Conservation (phyloP, 2,797 vertebrate genomes). For the Sebastes elongatus region DNA sequence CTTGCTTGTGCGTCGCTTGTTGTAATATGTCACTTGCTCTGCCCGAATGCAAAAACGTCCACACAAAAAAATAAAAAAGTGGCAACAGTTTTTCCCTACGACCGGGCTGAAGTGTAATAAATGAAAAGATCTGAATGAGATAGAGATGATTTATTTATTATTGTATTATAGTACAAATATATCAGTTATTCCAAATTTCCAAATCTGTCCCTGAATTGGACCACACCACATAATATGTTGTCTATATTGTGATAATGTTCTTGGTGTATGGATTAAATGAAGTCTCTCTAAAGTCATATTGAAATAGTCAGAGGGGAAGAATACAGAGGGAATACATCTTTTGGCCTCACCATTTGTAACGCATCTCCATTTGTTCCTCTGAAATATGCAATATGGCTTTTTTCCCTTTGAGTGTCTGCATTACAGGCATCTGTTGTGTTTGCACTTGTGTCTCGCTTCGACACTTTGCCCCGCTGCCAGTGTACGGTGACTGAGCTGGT, state of each 20-base stretch:
- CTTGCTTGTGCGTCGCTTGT: no score
- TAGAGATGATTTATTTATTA: neutral
- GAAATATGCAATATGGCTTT: constrained; percentile 25
- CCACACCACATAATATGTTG: neutral
- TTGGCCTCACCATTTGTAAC: neutral
- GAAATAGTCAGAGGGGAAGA: neutral
- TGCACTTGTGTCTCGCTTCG: constrained; percentile 39
- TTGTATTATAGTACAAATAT: no score
- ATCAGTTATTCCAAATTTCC: neutral
- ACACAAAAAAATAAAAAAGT: no score
- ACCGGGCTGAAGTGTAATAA: no score
- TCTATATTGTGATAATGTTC: neutral
- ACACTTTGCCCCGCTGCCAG: constrained; percentile 49
- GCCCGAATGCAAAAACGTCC: no score
- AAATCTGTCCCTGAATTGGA: neutral
- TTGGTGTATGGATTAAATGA: neutral
- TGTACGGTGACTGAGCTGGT: constrained; percentile 60
- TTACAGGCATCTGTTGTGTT: constrained; percentile 34
- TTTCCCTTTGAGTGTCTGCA: neutral
- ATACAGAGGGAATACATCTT: neutral
- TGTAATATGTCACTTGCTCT: no score
- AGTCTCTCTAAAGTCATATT: neutral
- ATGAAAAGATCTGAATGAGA: neutral
- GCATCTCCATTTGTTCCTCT: constrained; percentile 18
- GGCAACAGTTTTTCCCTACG: no score